A percentile compares a stretch with the other conserved stretches of the same genome.
Evolutionary conservation across 2,113 vertebrate genomes (phyloP).

Genomic region (Platichthys stellatus): DNA sequence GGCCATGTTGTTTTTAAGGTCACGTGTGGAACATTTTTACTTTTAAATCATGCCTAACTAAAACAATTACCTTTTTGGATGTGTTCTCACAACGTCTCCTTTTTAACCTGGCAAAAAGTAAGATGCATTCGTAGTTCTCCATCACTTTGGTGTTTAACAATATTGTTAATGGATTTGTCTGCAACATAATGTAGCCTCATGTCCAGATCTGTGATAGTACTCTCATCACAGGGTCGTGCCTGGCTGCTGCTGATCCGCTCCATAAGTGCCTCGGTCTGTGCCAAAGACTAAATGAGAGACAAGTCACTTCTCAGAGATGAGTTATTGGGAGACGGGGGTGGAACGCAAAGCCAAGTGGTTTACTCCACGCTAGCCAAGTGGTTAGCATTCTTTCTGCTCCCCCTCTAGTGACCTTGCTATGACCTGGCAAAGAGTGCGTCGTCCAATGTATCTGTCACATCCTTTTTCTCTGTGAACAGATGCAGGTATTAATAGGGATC

Average conservation of each 20-base stretch:
- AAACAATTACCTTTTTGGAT: not conserved
- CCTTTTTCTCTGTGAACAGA: constrained; percentile 60
- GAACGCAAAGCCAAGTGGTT: constrained; percentile 35
- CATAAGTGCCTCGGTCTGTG: constrained; percentile 44
- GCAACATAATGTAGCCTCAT: constrained; percentile 48
- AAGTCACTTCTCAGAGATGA: constrained; percentile 53
- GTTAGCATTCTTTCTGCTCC: constrained; percentile 37
- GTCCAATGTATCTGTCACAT: constrained; percentile 45
- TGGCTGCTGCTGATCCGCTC: constrained; percentile 47
- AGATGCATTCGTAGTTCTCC: constrained; percentile 27
- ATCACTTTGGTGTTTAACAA: constrained; percentile 50
- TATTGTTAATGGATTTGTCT: constrained; percentile 18
- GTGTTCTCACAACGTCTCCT: not conserved
- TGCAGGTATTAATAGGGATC: constrained; percentile 73
- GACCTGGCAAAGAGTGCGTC: constrained; percentile 44
- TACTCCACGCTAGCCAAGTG: constrained; percentile 28
- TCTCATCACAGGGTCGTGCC: constrained; percentile 27
- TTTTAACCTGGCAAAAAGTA: not conserved
- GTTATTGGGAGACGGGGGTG: constrained; percentile 24
- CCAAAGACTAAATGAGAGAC: constrained; percentile 58
- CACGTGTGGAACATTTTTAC: not conserved
- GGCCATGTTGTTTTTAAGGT: constrained; percentile 36
- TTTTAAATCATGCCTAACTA: not conserved
- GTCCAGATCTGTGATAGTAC: constrained; percentile 44
- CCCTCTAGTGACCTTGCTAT: constrained; percentile 47